Conservation (phyloP, 2,113 vertebrate species). For the Nannobrachium achirus region DNA sequence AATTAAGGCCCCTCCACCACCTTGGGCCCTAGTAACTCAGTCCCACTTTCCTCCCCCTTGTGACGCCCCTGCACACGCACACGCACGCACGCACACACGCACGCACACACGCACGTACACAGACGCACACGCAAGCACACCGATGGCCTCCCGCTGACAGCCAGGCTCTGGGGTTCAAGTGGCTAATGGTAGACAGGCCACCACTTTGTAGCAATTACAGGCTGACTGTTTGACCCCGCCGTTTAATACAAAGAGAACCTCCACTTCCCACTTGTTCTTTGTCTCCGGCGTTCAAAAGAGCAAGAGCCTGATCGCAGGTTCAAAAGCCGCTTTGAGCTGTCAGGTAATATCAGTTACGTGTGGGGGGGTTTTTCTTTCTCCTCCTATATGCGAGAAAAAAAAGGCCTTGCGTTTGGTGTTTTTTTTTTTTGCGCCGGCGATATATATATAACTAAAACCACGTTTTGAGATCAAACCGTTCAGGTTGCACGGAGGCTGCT, state of each 20-base stretch:
- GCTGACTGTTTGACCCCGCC: conserved; percentile 27
- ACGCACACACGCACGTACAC: not conserved
- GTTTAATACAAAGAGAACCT: conserved; percentile 19
- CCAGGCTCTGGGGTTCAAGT: conserved; percentile 17
- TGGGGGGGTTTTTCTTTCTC: not conserved
- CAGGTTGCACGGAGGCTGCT: not conserved
- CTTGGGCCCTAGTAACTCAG: too few relatives aligned
- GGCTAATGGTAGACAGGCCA: conserved; percentile 32
- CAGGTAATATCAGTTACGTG: not conserved
- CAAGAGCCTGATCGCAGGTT: not conserved
- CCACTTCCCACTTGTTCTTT: conserved; percentile 11
- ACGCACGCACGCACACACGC: not conserved
- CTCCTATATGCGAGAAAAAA: not conserved
- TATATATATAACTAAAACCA: not conserved
- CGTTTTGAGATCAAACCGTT: not conserved
- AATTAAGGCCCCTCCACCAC: too few relatives aligned
- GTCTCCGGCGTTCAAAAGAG: not conserved
- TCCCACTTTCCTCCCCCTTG: too few relatives aligned
- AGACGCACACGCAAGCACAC: conserved; percentile 2
- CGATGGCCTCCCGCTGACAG: not conserved
- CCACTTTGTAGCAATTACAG: conserved; percentile 37
- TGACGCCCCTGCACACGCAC: too few relatives aligned
- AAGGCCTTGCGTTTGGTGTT: not conserved
- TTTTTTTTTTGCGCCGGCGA: not conserved
- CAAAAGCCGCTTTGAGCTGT: not conserved